Evolutionary conservation across 2,888 invertebrate genomes (phyloP).

Genomic region (Aphelenchoides bicaudatus): DNA sequence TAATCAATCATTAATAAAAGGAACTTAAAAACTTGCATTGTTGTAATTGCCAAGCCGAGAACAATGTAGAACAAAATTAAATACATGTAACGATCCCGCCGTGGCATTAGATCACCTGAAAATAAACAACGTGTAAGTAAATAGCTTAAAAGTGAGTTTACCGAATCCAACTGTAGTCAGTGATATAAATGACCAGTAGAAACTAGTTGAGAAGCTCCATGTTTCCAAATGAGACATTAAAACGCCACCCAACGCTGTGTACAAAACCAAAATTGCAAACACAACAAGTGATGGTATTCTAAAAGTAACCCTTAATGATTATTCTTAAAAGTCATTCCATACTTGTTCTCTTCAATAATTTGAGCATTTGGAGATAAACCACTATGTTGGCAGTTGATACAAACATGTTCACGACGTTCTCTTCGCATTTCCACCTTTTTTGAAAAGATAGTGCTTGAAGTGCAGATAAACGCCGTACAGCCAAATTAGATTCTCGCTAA

Average conservation of each 20-base stretch:
- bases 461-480: conserved; percentile 57
- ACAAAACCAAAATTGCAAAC: conserved; percentile 56
- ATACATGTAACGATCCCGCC: conserved; percentile 58
- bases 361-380: conserved; percentile 50
- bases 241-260: conserved; percentile 60
- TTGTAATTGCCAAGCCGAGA: conserved; percentile 60
- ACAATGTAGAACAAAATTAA: conserved; percentile 60
- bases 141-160: neutral
- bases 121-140: conserved; percentile 12
- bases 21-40: too few species aligned
- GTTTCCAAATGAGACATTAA: conserved; percentile 58
- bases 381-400: conserved; percentile 54
- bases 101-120: conserved; percentile 53
- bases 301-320: conserved; percentile 23
- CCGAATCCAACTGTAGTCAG: conserved; percentile 57
- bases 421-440: conserved; percentile 21
- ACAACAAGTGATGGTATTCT: conserved; percentile 60
- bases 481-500: conserved; percentile 59
- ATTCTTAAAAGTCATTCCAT: conserved; percentile 8
- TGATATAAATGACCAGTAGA: conserved; percentile 61
- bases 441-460: conserved; percentile 44
- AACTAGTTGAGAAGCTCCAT: conserved; percentile 60
- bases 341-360: conserved; percentile 54
- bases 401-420: conserved; percentile 50
- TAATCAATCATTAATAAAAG: too few species aligned